phyloP scores from a whole-genome alignment of 1,140 invertebrate genomes.

The Campoletis sonorensis region DNA sequence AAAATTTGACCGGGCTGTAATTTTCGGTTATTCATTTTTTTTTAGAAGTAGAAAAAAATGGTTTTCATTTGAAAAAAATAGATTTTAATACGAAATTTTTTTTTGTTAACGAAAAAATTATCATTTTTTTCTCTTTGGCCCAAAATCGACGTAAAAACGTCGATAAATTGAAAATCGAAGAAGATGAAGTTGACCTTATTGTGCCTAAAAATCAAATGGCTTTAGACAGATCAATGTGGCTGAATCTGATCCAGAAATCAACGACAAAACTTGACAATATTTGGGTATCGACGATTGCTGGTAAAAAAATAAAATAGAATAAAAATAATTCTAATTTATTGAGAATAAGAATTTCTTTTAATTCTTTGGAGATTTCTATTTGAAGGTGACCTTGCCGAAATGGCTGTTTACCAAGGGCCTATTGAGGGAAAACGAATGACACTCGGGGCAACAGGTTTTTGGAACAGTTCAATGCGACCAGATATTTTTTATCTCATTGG shows the following conservation, averaged over 20 bases:
- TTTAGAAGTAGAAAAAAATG: too few species aligned
- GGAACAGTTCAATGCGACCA: slow-evolving; percentile 81
- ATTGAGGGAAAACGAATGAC: slow-evolving; percentile 69
- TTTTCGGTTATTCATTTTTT: too few species aligned
- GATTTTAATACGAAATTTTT: neutral
- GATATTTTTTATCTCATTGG: slow-evolving; percentile 78
- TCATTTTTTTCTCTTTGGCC: neutral
- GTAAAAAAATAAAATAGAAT: slow-evolving; percentile 60
- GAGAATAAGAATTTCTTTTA: too few species aligned
- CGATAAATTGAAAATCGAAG: slow-evolving; percentile 39
- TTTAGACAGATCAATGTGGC: slow-evolving; percentile 60
- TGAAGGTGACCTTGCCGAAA: slow-evolving; percentile 81
- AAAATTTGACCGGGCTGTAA: too few species aligned
- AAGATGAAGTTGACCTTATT: slow-evolving; percentile 61
- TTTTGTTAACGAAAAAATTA: neutral
- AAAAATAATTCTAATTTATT: too few species aligned
- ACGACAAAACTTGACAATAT: slow-evolving; percentile 76
- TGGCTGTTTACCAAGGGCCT: slow-evolving; percentile 80
- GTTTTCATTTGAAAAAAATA: neutral
- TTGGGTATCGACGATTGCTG: slow-evolving; percentile 80
- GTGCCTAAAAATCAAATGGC: slow-evolving; percentile 57
- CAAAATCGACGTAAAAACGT: neutral
- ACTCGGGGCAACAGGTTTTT: slow-evolving; percentile 79
- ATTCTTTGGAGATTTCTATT: slow-evolving; percentile 31
- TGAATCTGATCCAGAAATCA: slow-evolving; percentile 47